phyloP scores from a whole-genome alignment of 2,113 vertebrate genomes.

The Misgurnus mizolepis region DNA sequence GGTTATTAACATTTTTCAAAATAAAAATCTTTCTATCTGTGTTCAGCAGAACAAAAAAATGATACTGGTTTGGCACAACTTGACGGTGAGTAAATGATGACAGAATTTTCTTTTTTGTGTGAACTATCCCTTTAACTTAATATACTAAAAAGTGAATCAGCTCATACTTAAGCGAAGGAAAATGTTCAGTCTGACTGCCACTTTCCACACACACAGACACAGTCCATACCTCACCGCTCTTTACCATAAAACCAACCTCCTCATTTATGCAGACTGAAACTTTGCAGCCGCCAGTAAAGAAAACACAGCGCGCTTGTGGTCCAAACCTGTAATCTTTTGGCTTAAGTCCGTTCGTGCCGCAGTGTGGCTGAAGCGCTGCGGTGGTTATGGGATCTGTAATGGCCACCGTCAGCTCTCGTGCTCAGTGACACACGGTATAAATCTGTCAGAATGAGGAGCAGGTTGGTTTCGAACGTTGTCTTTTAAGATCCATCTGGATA shows the following conservation, averaged over 20 bases:
- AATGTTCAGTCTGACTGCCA: neutral
- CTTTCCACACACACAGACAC: neutral
- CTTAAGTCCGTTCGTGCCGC: neutral
- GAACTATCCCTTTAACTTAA: no score
- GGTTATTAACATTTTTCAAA: no score
- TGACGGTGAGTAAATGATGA: no score
- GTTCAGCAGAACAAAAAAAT: no score
- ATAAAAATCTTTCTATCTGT: no score
- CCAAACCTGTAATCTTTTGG: constrained; percentile 41
- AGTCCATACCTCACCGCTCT: constrained; percentile 3
- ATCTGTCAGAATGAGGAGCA: constrained; percentile 18
- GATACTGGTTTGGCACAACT: no score
- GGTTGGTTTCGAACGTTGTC: neutral
- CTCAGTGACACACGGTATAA: neutral
- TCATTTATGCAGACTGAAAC: neutral
- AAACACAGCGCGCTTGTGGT: neutral
- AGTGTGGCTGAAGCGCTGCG: neutral
- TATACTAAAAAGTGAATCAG: no score
- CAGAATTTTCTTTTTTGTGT: no score
- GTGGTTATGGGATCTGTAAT: constrained; percentile 21
- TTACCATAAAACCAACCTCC: constrained; percentile 9
- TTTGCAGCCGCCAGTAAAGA: constrained; percentile 4
- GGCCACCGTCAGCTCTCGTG: constrained; percentile 5
- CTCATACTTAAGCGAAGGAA: neutral
- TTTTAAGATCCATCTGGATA: neutral